phyloP scores from a whole-genome alignment of 2,797 vertebrate genomes.

The Erpetoichthys calabaricus region DNA sequence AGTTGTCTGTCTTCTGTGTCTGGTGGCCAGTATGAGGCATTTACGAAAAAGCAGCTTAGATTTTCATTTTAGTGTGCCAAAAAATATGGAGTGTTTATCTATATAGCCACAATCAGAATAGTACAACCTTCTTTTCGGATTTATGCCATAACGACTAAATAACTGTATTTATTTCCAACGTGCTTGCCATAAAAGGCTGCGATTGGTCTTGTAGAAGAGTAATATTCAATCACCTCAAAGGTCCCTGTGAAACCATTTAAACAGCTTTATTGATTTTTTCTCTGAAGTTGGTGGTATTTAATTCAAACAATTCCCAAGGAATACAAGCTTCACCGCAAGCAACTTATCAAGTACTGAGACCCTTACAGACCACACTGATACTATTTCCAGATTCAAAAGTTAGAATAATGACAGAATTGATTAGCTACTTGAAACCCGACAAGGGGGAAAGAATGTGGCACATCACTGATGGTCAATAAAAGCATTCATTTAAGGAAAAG shows the following conservation, averaged over 20 bases:
- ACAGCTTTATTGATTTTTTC: conserved; percentile 59
- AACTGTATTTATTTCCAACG: conserved; percentile 30
- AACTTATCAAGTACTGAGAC: conserved; percentile 56
- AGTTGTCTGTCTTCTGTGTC: too few species aligned
- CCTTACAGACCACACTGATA: conserved; percentile 31
- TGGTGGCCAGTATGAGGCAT: too few species aligned
- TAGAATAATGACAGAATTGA: conserved; percentile 39
- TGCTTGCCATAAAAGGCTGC: conserved; percentile 14
- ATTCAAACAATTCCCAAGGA: conserved; percentile 52
- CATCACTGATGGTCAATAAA: conserved; percentile 38
- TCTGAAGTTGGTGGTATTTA: conserved; percentile 49
- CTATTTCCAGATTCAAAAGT: conserved; percentile 34
- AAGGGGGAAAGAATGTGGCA: conserved; percentile 29
- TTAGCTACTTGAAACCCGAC: conserved; percentile 38
- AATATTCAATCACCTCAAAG: conserved; percentile 44
- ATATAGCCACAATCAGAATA: background rate
- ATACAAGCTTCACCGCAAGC: conserved; percentile 41
- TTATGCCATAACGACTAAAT: conserved; percentile 16
- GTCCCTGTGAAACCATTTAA: conserved; percentile 51
- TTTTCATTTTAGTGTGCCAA: too few species aligned
- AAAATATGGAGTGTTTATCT: background rate
- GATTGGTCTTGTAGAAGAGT: conserved; percentile 31
- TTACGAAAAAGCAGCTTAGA: too few species aligned
- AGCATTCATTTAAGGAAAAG: conserved; percentile 22
- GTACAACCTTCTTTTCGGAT: background rate